Percentiles rank a stretch among this genome's conserved stretches.
These are phyloP conservation scores for Tenthredo amoena DNA, from an alignment of 2,888 invertebrate species.

Conservation along the genomic window DNA sequence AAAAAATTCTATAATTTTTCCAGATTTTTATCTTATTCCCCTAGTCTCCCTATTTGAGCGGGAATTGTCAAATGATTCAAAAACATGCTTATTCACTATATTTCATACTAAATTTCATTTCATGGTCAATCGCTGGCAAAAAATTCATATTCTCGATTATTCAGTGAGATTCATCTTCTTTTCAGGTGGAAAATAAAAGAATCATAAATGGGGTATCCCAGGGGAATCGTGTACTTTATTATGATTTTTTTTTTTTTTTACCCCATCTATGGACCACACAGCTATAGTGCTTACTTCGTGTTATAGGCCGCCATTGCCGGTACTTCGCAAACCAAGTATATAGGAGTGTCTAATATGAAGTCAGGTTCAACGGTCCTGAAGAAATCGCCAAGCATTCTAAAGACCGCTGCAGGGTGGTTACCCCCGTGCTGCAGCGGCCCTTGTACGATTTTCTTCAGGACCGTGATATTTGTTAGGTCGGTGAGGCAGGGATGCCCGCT, in stretches of 20 bases:
- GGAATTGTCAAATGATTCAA: not conserved
- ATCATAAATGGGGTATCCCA: not conserved
- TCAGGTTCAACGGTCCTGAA: no score
- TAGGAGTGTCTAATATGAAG: no score
- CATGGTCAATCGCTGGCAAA: not conserved
- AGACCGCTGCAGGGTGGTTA: no score
- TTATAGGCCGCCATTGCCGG: no score
- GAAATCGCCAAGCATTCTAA: no score
- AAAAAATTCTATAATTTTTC: not conserved
- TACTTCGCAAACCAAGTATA: no score
- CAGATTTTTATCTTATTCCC: not conserved
- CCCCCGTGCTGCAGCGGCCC: no score
- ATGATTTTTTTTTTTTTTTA: not conserved
- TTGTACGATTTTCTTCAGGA: no score
- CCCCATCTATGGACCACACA: no score
- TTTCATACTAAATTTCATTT: not conserved
- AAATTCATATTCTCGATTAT: constrained; percentile 7
- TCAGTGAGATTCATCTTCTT: not conserved
- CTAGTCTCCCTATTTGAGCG: not conserved
- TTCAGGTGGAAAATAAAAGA: not conserved
- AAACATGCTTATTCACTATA: constrained; percentile 1
- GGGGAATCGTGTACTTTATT: not conserved
- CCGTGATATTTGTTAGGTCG: no score
- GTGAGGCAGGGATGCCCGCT: no score
- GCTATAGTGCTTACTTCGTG: no score